phyloP scores from a whole-genome alignment of 1,140 invertebrate genomes.

The Drosophila pectinifera region DNA sequence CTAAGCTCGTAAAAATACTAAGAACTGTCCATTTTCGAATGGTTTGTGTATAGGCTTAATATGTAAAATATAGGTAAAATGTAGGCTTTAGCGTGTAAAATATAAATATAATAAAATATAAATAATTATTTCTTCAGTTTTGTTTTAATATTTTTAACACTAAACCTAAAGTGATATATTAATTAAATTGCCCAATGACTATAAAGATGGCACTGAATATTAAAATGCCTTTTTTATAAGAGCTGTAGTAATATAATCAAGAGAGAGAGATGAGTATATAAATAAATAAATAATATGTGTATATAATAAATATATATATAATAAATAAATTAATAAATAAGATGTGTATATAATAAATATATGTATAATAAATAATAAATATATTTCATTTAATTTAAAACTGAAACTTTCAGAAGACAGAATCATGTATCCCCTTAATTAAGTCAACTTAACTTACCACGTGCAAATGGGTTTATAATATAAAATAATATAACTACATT shows the following conservation, averaged over 20 bases:
- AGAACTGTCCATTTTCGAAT: not conserved
- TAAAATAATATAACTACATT: not conserved
- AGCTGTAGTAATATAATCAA: not conserved
- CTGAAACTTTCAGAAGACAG: too few species aligned
- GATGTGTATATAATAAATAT: too few species aligned
- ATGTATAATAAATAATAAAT: too few species aligned
- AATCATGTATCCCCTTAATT: too few species aligned
- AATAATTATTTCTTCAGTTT: not conserved
- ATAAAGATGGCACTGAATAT: too few species aligned
- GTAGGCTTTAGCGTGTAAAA: not conserved
- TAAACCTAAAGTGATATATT: not conserved
- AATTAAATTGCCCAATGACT: accelerated
- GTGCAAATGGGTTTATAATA: not conserved
- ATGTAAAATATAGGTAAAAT: not conserved
- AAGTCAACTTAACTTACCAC: not conserved
- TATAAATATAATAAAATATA: too few species aligned
- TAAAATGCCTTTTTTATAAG: not conserved
- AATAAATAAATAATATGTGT: not conserved
- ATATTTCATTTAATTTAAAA: too few species aligned
- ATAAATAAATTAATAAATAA: too few species aligned
- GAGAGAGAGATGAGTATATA: too few species aligned
- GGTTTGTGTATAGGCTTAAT: constrained; percentile 9
- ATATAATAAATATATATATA: too few species aligned
- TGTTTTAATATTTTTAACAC: not conserved
- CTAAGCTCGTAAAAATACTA: not conserved